These are phyloP conservation scores for Neodiprion virginianus DNA, from an alignment of 1,140 invertebrate genomes.

Conservation along the genomic window DNA sequence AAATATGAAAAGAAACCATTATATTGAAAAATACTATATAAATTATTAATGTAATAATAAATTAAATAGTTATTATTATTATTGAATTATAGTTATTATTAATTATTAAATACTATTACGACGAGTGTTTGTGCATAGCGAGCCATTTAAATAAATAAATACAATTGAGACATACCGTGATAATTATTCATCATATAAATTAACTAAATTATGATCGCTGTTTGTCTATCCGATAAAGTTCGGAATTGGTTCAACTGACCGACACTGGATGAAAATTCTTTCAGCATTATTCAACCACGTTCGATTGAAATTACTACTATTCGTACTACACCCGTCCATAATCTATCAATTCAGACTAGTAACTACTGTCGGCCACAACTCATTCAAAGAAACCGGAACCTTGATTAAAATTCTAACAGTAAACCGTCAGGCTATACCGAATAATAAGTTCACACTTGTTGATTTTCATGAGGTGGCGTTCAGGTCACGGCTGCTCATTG, in stretches of 20 bases:
- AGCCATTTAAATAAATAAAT: conserved; percentile 13
- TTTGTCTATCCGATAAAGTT: no score
- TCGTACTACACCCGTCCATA: not conserved
- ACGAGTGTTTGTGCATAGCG: conserved; percentile 20
- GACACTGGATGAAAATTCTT: conserved; percentile 18
- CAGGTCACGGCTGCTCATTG: no score
- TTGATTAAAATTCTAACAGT: no score
- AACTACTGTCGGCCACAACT: no score
- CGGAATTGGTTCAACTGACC: conserved; percentile 12
- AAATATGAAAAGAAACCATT: not conserved
- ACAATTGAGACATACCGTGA: conserved; percentile 19
- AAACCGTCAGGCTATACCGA: no score
- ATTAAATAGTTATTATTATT: conserved; percentile 18
- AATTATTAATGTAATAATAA: conserved; percentile 24
- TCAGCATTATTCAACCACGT: conserved; percentile 13
- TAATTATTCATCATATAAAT: conserved; percentile 29
- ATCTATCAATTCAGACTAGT: no score
- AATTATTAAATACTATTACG: conserved; percentile 8
- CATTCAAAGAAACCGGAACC: no score
- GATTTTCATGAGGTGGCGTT: no score
- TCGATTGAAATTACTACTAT: conserved; percentile 26
- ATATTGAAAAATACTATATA: conserved; percentile 15
- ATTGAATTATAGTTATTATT: conserved; percentile 20
- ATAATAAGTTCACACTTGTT: no score
- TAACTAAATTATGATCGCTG: conserved; percentile 15